Evolutionary conservation across 23 tunicate genomes (phyloP).

Genomic region (Trididemnum clinides): DNA sequence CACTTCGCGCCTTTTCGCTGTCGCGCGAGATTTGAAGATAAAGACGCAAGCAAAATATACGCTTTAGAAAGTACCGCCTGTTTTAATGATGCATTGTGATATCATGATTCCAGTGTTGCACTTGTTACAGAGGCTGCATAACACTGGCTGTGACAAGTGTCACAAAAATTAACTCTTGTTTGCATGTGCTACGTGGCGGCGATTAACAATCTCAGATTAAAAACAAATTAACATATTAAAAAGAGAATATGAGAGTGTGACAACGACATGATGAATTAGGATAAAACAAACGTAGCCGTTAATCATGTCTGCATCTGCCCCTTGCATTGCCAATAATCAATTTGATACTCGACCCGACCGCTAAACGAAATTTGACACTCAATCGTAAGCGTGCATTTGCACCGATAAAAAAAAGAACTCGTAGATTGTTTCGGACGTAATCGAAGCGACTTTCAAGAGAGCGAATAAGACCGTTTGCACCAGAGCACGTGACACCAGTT

Average conservation of each 20-base stretch:
- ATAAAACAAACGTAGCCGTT: not conserved
- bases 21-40: too few relatives aligned
- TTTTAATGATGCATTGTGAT: too few relatives aligned
- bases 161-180: too few relatives aligned
- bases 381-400: conserved; percentile 39
- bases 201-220: too few relatives aligned
- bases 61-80: too few relatives aligned
- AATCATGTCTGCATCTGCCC: not conserved
- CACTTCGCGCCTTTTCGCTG: too few relatives aligned
- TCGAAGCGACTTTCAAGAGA: conserved; percentile 34
- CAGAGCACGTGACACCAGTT: conserved; percentile 78
- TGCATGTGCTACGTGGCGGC: too few relatives aligned
- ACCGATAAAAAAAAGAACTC: conserved; percentile 21
- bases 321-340: conserved; percentile 89
- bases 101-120: too few relatives aligned
- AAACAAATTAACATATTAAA: too few relatives aligned
- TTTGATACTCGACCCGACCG: conserved; percentile 72
- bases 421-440: not conserved
- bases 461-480: conserved; percentile 48
- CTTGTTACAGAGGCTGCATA: too few relatives aligned
- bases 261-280: not conserved
- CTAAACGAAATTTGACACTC: not conserved
- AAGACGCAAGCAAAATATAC: too few relatives aligned
- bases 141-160: too few relatives aligned
- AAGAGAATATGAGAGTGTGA: not conserved